phyloP scores from a whole-genome alignment of 2,113 vertebrate species.

The Plectropomus leopardus region DNA sequence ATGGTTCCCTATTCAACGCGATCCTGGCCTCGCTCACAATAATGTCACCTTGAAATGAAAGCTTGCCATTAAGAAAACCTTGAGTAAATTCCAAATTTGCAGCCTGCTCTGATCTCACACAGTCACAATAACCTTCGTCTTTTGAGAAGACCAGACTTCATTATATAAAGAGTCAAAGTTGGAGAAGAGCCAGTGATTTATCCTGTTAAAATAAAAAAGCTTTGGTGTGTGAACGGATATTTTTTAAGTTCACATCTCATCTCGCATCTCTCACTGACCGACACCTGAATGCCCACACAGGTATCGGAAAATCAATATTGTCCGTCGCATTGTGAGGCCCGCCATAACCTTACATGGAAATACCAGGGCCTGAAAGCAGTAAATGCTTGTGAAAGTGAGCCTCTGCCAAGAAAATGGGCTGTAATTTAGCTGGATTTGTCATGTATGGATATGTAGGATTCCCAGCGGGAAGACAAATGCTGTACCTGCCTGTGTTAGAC shows the following conservation, averaged over 20 bases:
- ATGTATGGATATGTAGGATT: not conserved
- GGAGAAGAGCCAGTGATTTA: constrained; percentile 22
- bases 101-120: constrained; percentile 13
- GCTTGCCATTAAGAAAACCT: not conserved
- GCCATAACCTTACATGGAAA: constrained; percentile 3
- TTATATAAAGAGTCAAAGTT: constrained; percentile 40
- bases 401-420: not conserved
- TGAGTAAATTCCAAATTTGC: constrained; percentile 12
- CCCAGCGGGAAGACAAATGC: constrained; percentile 5
- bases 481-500: constrained; percentile 48
- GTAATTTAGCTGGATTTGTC: constrained; percentile 16
- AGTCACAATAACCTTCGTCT: constrained; percentile 47
- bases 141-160: constrained; percentile 10
- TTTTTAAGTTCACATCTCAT: constrained; percentile 23
- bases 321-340: constrained; percentile 1
- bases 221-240: constrained; percentile 39
- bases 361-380: not conserved
- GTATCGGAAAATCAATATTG: constrained; percentile 2
- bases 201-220: constrained; percentile 29
- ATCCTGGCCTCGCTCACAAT: not conserved
- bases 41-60: constrained; percentile 26
- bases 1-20: not conserved
- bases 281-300: constrained; percentile 18
- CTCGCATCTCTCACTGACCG: not conserved
- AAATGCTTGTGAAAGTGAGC: not conserved